Conservation (phyloP, 2,888 invertebrate species). For the Epistrophe grossulariae region DNA sequence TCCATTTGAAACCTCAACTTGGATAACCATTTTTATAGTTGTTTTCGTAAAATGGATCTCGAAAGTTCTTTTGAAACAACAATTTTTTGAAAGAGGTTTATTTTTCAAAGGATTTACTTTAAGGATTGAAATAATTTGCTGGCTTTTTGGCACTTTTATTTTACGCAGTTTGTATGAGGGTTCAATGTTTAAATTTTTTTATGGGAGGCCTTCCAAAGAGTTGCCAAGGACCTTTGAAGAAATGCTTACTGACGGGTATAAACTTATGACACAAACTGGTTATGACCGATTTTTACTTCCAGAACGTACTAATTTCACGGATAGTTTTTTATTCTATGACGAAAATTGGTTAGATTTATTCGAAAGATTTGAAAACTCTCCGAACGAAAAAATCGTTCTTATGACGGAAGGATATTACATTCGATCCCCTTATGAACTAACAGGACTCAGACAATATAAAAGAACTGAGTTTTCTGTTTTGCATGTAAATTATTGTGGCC, state of each 20-base stretch:
- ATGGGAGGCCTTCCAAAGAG: background rate
- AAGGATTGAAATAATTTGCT: background rate
- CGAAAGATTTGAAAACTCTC: background rate
- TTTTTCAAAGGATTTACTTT: background rate
- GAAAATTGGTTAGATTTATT: background rate
- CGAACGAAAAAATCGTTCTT: background rate
- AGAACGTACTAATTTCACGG: background rate
- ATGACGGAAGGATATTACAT: background rate
- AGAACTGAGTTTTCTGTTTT: background rate
- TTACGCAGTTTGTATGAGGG: background rate
- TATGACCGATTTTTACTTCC: background rate
- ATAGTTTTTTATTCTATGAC: background rate
- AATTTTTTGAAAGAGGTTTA: too few species aligned
- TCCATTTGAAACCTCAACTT: conserved; percentile 6
- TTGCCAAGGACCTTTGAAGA: background rate
- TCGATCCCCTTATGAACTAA: background rate
- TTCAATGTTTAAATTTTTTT: conserved; percentile 7
- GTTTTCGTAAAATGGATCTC: background rate
- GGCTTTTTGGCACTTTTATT: conserved; percentile 13
- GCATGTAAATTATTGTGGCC: background rate
- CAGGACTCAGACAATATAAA: background rate
- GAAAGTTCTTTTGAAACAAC: background rate
- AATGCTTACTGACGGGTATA: background rate
- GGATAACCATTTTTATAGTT: background rate
- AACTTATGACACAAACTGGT: background rate